These are phyloP conservation scores for Leiothrix lutea DNA, from an alignment of 2,113 vertebrate species.

Conservation along the genomic window DNA sequence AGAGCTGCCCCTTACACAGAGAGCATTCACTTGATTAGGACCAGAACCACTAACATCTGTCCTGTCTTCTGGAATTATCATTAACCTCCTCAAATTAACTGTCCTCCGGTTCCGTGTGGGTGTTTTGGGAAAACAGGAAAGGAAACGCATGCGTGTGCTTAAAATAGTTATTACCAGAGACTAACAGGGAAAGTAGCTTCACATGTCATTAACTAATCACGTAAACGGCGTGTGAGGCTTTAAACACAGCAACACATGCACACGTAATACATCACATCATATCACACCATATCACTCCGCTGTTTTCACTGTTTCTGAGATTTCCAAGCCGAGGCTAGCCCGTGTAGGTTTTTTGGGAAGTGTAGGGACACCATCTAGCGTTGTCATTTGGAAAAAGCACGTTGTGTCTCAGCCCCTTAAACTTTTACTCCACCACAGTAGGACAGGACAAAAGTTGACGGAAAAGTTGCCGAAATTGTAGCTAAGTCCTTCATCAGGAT, in stretches of 20 bases:
- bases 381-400: not conserved
- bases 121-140: slow-evolving; percentile 12
- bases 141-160: not conserved
- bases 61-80: not conserved
- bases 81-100: not conserved
- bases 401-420: accelerated
- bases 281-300: not conserved
- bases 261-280: not conserved
- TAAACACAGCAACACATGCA: not conserved
- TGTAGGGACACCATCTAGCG: slow-evolving; percentile 53
- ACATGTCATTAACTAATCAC: not conserved
- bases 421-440: accelerated
- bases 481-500: accelerated
- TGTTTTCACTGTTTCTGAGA: not conserved
- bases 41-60: not conserved
- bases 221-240: not conserved
- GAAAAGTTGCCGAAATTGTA: accelerated
- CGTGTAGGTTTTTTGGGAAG: not conserved
- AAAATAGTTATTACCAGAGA: not conserved
- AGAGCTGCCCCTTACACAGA: not conserved
- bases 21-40: not conserved
- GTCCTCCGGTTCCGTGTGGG: not conserved
- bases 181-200: not conserved
- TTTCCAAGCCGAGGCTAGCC: not conserved
- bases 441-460: not conserved